A percentile compares a stretch with the other conserved stretches of the same genome.
Conservation (phyloP, 2,888 invertebrate genomes). For the Agriotes lineatus region DNA sequence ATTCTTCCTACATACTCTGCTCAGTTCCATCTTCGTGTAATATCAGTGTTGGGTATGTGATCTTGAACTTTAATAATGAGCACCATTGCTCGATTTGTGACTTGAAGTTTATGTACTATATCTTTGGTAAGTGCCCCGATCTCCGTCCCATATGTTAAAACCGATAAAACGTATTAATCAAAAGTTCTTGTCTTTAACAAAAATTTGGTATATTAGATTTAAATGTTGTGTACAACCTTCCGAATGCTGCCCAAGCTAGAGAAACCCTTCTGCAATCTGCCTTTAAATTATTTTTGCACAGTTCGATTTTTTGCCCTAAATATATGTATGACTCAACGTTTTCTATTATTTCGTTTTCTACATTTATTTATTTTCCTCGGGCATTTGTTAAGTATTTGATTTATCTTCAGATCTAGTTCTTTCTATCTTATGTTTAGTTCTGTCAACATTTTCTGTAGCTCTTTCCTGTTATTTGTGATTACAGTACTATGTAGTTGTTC, state of each 20-base stretch:
- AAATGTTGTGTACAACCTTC: neutral
- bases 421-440: neutral
- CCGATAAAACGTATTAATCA: neutral
- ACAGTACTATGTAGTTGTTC: neutral
- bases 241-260: conserved; percentile 11
- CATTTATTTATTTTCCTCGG: neutral
- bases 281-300: neutral
- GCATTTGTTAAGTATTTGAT: neutral
- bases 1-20: neutral
- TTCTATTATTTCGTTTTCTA: neutral
- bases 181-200: conserved; percentile 7
- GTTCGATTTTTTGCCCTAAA: neutral
- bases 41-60: neutral
- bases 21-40: conserved; percentile 1
- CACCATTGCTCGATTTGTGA: neutral
- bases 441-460: neutral
- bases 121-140: neutral
- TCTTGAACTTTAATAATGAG: neutral
- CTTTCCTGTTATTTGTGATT: no score
- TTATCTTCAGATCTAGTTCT: neutral
- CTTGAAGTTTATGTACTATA: neutral
- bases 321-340: conserved; percentile 4
- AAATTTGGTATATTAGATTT: conserved; percentile 10
- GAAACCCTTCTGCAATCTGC: neutral
- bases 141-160: neutral